Base-by-base conservation (phyloP, 2,797 vertebrate genomes). In the Discoglossus pictus region DNA sequence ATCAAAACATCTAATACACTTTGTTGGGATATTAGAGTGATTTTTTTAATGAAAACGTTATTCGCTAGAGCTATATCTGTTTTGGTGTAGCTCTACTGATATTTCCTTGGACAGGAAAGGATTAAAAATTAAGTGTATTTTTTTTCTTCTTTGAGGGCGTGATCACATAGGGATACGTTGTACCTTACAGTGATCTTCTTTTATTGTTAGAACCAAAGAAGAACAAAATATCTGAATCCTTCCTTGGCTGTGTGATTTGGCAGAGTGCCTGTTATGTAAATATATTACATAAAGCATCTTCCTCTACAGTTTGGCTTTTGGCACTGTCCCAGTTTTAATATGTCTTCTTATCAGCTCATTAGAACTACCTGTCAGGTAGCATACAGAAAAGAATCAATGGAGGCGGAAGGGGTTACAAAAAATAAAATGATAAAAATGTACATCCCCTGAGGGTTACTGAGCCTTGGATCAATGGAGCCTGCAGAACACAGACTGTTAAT, bases 341-440 rank as follows among this genome's bases (percentile, higher is more conserved):
- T n/a, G 25, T 54, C 74, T 79, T 72, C 42, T 6, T 74, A 40
- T 50, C 36, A 78, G 63, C 54, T 4, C 63, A 75, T 72, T 75
- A 46, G 44, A 69, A 66, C 23, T 60, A 74, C 21, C 76, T 75
- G 78, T 78, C 65, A 52, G 56, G 40, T 40, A 79, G 68, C 50
- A 66, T 69, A 65, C 42, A 77, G 40, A 53, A 46, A 83, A 76
- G 23, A 58, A 80, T 82, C 0, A 0, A 82, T 63, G 39, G 25
- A 53, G 25, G 74, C 72, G 78, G 68, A 80, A 81, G 74, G 53
- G 42, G 56, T 71, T 68, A 77, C 72, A 78, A 61, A 82, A 75
- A 82, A 80, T 77, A 77, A 78, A 82, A 76, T 77, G 76, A 80
- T 78, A 78, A 78, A n/a, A 79, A 76, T 17, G 4, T 72, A 68